Base-by-base conservation (phyloP, 2,888 invertebrate genomes). In the Baccha elongata region DNA sequence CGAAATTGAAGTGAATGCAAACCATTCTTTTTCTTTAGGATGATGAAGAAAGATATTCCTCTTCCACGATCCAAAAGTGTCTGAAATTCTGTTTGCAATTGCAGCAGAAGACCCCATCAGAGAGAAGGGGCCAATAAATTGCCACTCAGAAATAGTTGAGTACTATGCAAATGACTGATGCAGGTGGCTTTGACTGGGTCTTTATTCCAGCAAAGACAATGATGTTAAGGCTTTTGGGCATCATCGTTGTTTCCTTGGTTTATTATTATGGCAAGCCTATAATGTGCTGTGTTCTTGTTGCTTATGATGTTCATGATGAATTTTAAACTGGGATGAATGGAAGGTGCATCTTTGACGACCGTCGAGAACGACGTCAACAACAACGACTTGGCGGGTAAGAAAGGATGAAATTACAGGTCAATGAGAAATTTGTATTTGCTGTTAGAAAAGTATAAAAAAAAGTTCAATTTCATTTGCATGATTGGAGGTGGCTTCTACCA, bases 121-220 rank as follows among this genome's bases (percentile, higher is more conserved):
- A 21, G 37, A 42, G 40, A 52, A 46, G 69, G 58, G 19, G 35
- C 44, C 81, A 72, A 68, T 83, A 83, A 83, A 83, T 83, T 83
- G 83, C 83, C 83, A 83, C 78, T 83, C 83, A 83, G 64, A 78
- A 83, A 83, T 83, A 83, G 83, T 83, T 78, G 78, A 83, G 83
- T 83, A 62, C 76, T 83, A 83, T 83, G 83, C 83, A 83, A 83
- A 83, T 83, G 78, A 83, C 72, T 83, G 72, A 78, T 83, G 83
- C 83, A 83, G 83, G 83, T 83, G 83, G 83, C 83, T 73, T 23
- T 58, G 60, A 29, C 29, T 44, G 72, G 55, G 76, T 26, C 83
- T 80, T 44, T 67, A 32, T 62, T 62, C 52, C 40, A 37, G 48
- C 3, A 53, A 74, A 68, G 48, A 79, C 60, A 53, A 72, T 68